Percentiles rank a stretch among this genome's conserved stretches.
Conservation (phyloP, 2,888 invertebrate species). For the Lepidocyrtinus sp. region DNA sequence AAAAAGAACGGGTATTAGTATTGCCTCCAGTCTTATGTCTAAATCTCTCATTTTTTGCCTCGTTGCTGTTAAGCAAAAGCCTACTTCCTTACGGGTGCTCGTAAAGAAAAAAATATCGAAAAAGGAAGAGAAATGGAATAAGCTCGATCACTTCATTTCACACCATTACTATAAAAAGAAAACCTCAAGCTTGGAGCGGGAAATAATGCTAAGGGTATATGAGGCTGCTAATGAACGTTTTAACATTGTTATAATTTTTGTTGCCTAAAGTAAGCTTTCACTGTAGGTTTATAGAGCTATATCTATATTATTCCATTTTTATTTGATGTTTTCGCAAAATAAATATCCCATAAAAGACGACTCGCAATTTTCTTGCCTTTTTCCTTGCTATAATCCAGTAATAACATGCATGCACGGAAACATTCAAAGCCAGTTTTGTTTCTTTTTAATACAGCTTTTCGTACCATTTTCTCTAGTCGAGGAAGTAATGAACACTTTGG, state of each 20-base stretch:
- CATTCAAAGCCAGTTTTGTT: neutral
- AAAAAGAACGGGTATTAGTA: neutral
- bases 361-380: constrained; percentile 5
- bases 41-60: constrained; percentile 32
- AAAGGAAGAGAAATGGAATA: neutral
- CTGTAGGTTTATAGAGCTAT: neutral
- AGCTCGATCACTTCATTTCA: constrained; percentile 21
- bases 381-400: constrained; percentile 1
- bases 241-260: neutral
- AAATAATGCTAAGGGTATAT: neutral
- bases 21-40: constrained; percentile 19
- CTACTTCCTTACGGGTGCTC: constrained; percentile 9
- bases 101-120: constrained; percentile 14
- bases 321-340: neutral
- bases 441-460: too few species aligned
- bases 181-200: neutral
- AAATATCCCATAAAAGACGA: neutral
- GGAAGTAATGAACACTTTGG: too few species aligned
- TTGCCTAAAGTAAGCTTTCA: neutral
- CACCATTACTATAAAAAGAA: constrained; percentile 12
- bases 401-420: neutral
- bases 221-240: neutral
- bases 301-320: neutral
- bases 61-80: neutral
- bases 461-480: too few species aligned